These are phyloP conservation scores for Epinephelus coioides DNA, from an alignment of 2,797 vertebrate species.

Conservation along the genomic window DNA sequence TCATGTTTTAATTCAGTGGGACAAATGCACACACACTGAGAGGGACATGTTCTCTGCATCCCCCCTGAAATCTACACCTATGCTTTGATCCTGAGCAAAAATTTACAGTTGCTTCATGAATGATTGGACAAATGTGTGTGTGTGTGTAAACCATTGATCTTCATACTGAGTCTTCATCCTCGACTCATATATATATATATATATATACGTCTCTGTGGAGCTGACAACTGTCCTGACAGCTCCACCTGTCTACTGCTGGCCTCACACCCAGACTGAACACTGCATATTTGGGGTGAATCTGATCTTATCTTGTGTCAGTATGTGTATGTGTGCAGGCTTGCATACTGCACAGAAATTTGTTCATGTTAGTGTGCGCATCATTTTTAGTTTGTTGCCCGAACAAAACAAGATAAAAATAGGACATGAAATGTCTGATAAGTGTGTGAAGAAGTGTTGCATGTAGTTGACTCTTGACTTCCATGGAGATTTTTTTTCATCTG, in stretches of 20 bases:
- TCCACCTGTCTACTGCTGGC: conserved; percentile 64
- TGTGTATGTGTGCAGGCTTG: not conserved
- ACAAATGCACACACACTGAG: too few species aligned
- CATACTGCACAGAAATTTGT: not conserved
- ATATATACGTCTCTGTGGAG: conserved; percentile 14
- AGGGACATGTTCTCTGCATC: too few species aligned
- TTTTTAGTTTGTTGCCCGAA: not conserved
- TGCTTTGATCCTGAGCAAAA: not conserved
- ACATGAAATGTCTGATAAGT: not conserved
- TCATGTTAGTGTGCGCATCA: not conserved
- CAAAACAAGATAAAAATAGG: not conserved
- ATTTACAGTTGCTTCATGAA: not conserved
- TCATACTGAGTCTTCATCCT: conserved; percentile 14
- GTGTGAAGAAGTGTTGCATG: not conserved
- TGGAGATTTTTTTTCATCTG: conserved; percentile 6
- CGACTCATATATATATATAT: conserved; percentile 15
- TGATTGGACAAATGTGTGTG: conserved; percentile 5
- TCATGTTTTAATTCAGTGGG: too few species aligned
- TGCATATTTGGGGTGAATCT: conserved; percentile 9
- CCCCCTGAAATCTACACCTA: too few species aligned
- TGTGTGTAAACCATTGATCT: conserved; percentile 7
- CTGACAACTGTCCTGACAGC: conserved; percentile 57
- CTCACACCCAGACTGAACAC: conserved; percentile 28
- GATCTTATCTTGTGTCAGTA: conserved; percentile 8
- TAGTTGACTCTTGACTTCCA: conserved; percentile 13